Evolutionary conservation across 2,888 invertebrate species (phyloP).

Genomic region (Agrochola litura): DNA sequence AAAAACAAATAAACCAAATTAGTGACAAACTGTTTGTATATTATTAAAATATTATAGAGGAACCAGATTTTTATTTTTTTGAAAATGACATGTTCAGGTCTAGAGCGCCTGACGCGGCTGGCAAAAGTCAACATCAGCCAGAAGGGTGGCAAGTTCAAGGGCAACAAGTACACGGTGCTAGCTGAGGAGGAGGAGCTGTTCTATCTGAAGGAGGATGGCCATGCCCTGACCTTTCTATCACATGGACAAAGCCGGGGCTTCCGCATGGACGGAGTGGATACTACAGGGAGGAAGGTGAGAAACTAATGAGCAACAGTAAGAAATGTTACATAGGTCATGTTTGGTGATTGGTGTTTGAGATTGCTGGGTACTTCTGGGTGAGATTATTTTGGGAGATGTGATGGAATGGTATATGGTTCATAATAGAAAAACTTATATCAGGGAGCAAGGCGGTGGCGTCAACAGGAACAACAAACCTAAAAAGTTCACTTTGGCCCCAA

Average conservation of each 20-base stretch:
- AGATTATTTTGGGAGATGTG: background rate
- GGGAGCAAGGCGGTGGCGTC: background rate
- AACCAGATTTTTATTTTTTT: background rate
- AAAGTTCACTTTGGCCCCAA: background rate
- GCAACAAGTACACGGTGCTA: slow-evolving; percentile 43
- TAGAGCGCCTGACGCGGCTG: slow-evolving; percentile 26
- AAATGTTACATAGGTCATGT: background rate
- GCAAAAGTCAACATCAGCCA: slow-evolving; percentile 20
- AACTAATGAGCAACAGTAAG: background rate
- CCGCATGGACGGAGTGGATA: slow-evolving; percentile 40
- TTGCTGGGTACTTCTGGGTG: too few relatives aligned
- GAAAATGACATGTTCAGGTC: background rate
- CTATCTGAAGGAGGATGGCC: slow-evolving; percentile 38
- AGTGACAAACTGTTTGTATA: background rate
- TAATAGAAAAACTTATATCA: background rate
- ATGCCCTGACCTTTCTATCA: slow-evolving; percentile 27
- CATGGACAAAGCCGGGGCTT: slow-evolving; percentile 32
- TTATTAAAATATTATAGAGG: background rate
- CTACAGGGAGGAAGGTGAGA: slow-evolving; percentile 35
- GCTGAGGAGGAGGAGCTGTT: slow-evolving; percentile 30
- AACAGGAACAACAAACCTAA: background rate
- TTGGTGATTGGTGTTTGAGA: background rate
- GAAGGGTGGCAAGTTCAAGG: slow-evolving; percentile 23
- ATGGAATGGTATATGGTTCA: background rate
- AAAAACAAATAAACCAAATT: background rate